Evolutionary conservation across 2,113 vertebrate species (phyloP).

Genomic region (Nothobranchius furzeri): DNA sequence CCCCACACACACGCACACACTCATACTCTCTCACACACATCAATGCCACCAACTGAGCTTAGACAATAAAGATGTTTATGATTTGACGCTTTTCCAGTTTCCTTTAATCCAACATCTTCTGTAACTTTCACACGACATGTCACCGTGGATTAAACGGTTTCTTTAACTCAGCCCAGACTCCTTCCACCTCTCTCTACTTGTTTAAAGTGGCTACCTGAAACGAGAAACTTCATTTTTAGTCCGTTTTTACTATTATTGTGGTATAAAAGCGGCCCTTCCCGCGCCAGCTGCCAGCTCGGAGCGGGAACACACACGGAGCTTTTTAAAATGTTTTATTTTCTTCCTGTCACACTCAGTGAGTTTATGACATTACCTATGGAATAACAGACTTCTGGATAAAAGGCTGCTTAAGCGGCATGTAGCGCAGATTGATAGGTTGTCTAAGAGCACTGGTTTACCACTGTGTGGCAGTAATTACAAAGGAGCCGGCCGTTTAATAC

Average conservation of each 20-base stretch:
- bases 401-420: slow-evolving; percentile 59
- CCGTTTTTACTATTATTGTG: slow-evolving; percentile 15
- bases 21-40: slow-evolving; percentile 5
- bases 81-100: slow-evolving; percentile 1
- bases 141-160: slow-evolving; percentile 30
- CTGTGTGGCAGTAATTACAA: slow-evolving; percentile 47
- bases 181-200: slow-evolving; percentile 26
- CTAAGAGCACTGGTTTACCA: slow-evolving; percentile 52
- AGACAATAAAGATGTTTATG: slow-evolving; percentile 51
- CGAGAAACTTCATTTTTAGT: slow-evolving; percentile 48
- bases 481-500: slow-evolving; percentile 42
- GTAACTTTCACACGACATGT: neutral
- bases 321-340: slow-evolving; percentile 69
- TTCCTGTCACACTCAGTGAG: slow-evolving; percentile 61
- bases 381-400: slow-evolving; percentile 71
- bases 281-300: slow-evolving; percentile 53
- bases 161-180: slow-evolving; percentile 22
- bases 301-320: slow-evolving; percentile 62
- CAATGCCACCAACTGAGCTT: slow-evolving; percentile 53
- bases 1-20: neutral
- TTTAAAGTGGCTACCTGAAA: slow-evolving; percentile 56
- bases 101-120: neutral
- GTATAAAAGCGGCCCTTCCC: slow-evolving; percentile 39
- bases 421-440: slow-evolving; percentile 69
- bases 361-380: slow-evolving; percentile 75